phyloP scores from a whole-genome alignment of 1,140 invertebrate species.

The Drosophila triauraria region DNA sequence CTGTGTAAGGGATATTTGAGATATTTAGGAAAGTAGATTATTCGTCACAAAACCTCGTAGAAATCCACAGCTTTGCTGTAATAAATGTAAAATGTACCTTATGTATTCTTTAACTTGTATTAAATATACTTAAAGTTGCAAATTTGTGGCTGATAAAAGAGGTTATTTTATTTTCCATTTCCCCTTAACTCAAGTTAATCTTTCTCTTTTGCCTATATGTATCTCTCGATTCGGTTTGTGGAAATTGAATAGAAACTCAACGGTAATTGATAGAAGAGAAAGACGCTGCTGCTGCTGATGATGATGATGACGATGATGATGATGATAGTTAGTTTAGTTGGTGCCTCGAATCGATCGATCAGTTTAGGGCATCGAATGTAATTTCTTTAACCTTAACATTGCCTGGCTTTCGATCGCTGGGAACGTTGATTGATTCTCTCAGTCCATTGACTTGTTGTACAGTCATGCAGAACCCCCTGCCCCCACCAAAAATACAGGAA shows the following conservation, averaged over 20 bases:
- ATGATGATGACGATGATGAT: constrained; percentile 8
- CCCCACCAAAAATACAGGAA: constrained; percentile 16
- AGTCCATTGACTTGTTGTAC: constrained; percentile 51
- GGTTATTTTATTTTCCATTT: neutral
- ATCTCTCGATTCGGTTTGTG: constrained; percentile 35
- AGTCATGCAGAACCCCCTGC: constrained; percentile 54
- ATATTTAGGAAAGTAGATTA: neutral
- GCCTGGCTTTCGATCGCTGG: constrained; percentile 8
- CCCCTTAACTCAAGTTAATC: neutral
- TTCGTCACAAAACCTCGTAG: too few species aligned
- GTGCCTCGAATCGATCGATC: constrained; percentile 43
- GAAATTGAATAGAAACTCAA: constrained; percentile 45
- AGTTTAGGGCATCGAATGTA: constrained; percentile 51
- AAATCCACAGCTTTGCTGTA: too few species aligned
- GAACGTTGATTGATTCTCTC: constrained; percentile 48
- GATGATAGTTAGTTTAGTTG: constrained; percentile 17
- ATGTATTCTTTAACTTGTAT: too few species aligned
- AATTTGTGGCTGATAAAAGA: neutral
- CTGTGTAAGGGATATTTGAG: neutral
- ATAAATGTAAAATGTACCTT: too few species aligned
- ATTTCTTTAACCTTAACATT: constrained; percentile 61
- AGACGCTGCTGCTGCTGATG: constrained; percentile 21
- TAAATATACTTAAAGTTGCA: too few species aligned
- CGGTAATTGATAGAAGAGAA: constrained; percentile 51
- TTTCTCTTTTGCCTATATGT: constrained; percentile 34